Percentiles rank a stretch among this genome's conserved stretches.
phyloP scores from a whole-genome alignment of 2,113 vertebrate species.

The Gracilinanus agilis region DNA sequence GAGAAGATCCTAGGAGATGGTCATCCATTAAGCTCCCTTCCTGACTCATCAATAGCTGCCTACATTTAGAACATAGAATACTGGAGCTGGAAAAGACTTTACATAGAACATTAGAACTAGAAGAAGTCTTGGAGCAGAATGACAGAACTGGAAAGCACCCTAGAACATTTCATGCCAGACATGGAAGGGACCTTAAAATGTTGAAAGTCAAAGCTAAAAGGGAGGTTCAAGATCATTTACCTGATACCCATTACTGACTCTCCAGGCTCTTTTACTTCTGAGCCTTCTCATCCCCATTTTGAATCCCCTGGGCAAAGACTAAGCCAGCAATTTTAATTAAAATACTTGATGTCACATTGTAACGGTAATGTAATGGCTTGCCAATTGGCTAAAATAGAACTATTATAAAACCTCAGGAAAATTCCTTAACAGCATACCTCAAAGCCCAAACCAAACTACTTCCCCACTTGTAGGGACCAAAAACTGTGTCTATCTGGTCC shows the following conservation, averaged over 20 bases:
- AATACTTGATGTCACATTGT: not conserved
- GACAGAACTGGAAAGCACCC: not conserved
- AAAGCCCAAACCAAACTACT: not conserved
- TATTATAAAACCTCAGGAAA: not conserved
- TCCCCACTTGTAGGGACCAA: not conserved
- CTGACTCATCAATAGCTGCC: not conserved
- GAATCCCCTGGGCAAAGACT: not conserved
- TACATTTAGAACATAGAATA: not conserved
- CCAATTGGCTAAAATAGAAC: not conserved
- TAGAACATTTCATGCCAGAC: not conserved
- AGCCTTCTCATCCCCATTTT: not conserved
- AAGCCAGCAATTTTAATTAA: not conserved
- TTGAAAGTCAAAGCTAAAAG: not conserved
- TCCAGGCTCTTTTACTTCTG: not conserved
- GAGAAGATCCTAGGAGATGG: not conserved
- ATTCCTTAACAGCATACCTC: not conserved
- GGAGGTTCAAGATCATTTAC: not conserved
- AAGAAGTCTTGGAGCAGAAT: not conserved
- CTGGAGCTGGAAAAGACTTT: not conserved
- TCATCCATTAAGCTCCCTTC: not conserved
- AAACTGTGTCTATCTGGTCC: not conserved
- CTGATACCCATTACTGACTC: not conserved
- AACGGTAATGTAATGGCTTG: not conserved
- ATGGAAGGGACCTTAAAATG: not conserved
- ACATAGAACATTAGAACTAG: not conserved